Evolutionary conservation across 2,888 invertebrate genomes (phyloP).

Genomic region (Andrena bucephala): DNA sequence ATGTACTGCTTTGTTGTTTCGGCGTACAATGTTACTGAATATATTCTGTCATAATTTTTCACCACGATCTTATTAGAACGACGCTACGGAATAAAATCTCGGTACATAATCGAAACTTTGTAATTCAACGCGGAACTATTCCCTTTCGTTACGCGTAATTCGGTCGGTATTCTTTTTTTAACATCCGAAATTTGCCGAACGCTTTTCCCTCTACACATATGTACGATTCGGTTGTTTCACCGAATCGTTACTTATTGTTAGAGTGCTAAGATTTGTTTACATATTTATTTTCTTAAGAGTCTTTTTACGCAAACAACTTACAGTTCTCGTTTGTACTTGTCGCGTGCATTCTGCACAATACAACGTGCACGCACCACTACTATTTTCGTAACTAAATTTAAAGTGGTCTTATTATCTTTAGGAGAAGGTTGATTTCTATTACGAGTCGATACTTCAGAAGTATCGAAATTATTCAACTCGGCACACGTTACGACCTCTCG

Average conservation of each 20-base stretch:
- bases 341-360: no score
- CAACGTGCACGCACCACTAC: neutral
- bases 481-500: neutral
- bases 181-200: neutral
- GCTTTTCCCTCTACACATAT: neutral
- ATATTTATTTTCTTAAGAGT: neutral
- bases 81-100: no score
- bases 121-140: neutral
- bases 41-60: neutral
- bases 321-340: neutral
- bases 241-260: neutral
- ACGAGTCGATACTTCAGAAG: neutral
- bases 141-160: neutral
- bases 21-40: slow-evolving; percentile 23
- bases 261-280: neutral
- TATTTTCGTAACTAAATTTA: neutral
- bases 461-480: neutral
- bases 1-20: neutral
- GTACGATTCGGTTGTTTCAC: neutral
- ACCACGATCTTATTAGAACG: no score
- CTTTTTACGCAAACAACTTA: neutral
- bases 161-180: neutral
- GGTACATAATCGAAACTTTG: no score
- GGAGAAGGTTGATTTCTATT: neutral
- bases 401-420: neutral